A percentile compares a stretch with the other conserved stretches of the same genome.
Conservation (phyloP, 2,888 invertebrate genomes). For the Nemoura dubitans region DNA sequence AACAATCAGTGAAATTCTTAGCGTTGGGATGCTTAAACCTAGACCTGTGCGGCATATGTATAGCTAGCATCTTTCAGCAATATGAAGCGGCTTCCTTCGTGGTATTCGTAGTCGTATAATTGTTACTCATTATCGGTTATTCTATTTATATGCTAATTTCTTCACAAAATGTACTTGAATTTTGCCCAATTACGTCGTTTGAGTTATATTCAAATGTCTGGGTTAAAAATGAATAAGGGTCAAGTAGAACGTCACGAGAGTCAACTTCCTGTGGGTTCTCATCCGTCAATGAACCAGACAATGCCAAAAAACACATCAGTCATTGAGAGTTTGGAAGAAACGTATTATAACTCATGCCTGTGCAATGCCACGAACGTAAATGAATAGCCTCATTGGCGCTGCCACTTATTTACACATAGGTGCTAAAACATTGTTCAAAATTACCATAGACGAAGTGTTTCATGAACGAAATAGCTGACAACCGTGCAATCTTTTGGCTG, state of each 20-base stretch:
- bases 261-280: constrained; percentile 12
- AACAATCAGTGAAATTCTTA: constrained; percentile 39
- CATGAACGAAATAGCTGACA: background rate
- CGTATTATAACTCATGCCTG: background rate
- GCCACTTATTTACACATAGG: background rate
- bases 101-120: background rate
- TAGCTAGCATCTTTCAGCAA: background rate
- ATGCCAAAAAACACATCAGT: constrained; percentile 1
- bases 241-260: background rate
- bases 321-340: background rate
- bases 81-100: background rate
- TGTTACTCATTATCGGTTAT: constrained; percentile 7
- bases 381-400: background rate
- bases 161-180: background rate
- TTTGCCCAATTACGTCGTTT: background rate
- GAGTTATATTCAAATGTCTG: background rate
- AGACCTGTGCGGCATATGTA: too few species aligned
- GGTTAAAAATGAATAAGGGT: constrained; percentile 7
- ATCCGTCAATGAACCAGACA: background rate
- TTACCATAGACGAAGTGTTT: background rate
- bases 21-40: background rate
- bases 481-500: background rate
- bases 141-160: constrained; percentile 7
- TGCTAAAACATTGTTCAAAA: background rate
- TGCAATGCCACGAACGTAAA: background rate